These are phyloP conservation scores for Dicyrtoma fusca DNA, from an alignment of 2,888 invertebrate genomes.

Conservation along the genomic window DNA sequence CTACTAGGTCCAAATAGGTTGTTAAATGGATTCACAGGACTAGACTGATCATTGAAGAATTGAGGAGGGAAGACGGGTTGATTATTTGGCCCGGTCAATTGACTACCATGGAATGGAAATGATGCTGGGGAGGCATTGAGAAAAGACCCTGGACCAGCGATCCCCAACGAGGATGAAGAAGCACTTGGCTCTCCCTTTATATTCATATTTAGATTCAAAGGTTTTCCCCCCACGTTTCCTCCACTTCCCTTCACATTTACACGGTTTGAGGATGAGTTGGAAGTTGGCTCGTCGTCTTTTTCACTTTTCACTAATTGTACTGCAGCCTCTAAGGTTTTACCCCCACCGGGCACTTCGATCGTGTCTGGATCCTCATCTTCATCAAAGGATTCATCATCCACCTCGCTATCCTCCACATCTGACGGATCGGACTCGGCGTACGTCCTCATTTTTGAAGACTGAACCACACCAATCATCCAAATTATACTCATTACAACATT, in stretches of 20 bases:
- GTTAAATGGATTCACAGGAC: slow-evolving; percentile 27
- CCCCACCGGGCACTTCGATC: slow-evolving; percentile 90
- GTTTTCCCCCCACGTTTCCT: too few species aligned
- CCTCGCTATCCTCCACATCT: slow-evolving; percentile 49
- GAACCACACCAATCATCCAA: not conserved
- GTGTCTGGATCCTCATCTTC: slow-evolving; percentile 85
- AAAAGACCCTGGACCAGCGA: not conserved
- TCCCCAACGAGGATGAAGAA: slow-evolving; percentile 11
- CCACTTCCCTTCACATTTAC: too few species aligned
- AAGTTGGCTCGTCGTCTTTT: not conserved
- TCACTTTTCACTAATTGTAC: slow-evolving; percentile 44
- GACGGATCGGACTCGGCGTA: slow-evolving; percentile 46
- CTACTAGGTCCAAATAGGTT: slow-evolving; percentile 23
- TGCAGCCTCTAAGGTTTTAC: slow-evolving; percentile 82
- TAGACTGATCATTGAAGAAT: slow-evolving; percentile 20
- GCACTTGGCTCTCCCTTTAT: slow-evolving; percentile 20
- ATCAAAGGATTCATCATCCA: slow-evolving; percentile 55
- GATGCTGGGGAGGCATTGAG: not conserved
- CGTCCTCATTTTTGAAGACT: slow-evolving; percentile 32
- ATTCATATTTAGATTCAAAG: too few species aligned
- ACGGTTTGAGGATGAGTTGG: not conserved
- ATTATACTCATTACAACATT: not conserved
- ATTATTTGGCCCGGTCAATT: not conserved
- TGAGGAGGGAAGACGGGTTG: not conserved
- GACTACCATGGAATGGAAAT: slow-evolving; percentile 13